Conservation (phyloP, 2,797 vertebrate species). For the Poeciliopsis gracilis region DNA sequence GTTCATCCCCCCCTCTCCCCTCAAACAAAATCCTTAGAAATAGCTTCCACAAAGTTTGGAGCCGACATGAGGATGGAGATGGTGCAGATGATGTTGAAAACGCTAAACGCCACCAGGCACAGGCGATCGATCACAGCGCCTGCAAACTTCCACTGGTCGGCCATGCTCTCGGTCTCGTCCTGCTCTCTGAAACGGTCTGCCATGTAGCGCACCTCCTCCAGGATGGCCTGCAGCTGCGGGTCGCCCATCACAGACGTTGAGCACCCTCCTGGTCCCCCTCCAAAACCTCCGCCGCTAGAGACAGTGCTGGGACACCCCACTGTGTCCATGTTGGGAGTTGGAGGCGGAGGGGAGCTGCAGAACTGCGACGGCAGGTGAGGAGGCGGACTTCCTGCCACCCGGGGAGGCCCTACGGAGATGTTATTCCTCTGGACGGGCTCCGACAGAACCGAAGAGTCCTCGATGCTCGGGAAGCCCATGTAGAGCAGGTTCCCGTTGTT, state of each 20-base stretch:
- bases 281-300: constrained; percentile 77
- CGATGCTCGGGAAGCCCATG: constrained; percentile 81
- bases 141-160: constrained; percentile 87
- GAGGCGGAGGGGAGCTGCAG: constrained; percentile 77
- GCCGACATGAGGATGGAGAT: constrained; percentile 89
- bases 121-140: constrained; percentile 85
- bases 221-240: constrained; percentile 81
- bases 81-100: constrained; percentile 88
- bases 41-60: constrained; percentile 85
- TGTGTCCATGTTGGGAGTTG: constrained; percentile 72
- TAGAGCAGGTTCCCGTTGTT: constrained; percentile 84
- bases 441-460: constrained; percentile 72
- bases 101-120: constrained; percentile 85
- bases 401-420: constrained; percentile 46
- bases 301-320: constrained; percentile 78
- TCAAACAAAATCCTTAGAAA: constrained; percentile 87
- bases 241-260: constrained; percentile 71
- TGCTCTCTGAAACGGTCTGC: constrained; percentile 83
- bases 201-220: constrained; percentile 85
- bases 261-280: constrained; percentile 66
- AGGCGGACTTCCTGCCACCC: constrained; percentile 72
- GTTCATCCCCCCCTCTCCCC: constrained; percentile 56
- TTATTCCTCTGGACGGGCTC: constrained; percentile 76
- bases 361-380: constrained; percentile 79
- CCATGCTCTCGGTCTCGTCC: constrained; percentile 74